A percentile compares a stretch with the other conserved stretches of the same genome.
These are phyloP conservation scores for Toxotes lorentzi DNA, from an alignment of 2,797 vertebrate species.

Conservation along the genomic window DNA sequence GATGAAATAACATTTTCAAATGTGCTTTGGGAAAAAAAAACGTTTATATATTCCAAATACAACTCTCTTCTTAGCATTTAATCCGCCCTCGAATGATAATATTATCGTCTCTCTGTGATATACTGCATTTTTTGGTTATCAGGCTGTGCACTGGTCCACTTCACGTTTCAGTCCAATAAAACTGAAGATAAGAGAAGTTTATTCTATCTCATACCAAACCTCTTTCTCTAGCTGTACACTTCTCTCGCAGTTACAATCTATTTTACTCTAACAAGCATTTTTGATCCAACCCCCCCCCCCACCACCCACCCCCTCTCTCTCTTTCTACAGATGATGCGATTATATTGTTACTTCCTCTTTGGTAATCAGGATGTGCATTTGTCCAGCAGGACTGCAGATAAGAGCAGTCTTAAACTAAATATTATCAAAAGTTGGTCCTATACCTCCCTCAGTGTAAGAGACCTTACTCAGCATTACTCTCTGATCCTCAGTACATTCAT, in stretches of 20 bases:
- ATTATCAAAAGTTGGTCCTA: constrained; percentile 34
- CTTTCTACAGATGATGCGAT: constrained; percentile 60
- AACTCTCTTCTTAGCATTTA: constrained; percentile 9
- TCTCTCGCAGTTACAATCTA: constrained; percentile 16
- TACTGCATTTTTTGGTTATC: constrained; percentile 11
- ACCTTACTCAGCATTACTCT: constrained; percentile 58
- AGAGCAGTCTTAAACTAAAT: constrained; percentile 59
- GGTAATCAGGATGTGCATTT: constrained; percentile 70
- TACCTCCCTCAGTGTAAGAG: constrained; percentile 52
- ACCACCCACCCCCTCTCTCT: background rate
- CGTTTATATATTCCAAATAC: background rate
- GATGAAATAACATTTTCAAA: constrained; percentile 16
- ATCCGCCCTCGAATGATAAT: background rate
- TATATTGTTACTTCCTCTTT: constrained; percentile 75
- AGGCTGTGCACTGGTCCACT: background rate
- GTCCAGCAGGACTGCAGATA: constrained; percentile 61
- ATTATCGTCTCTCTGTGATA: constrained; percentile 8
- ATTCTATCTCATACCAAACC: constrained; percentile 17
- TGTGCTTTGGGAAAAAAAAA: background rate
- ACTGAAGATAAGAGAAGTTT: constrained; percentile 26
- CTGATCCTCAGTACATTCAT: constrained; percentile 68
- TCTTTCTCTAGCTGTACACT: constrained; percentile 3
- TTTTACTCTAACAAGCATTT: constrained; percentile 42
- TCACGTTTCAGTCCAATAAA: constrained; percentile 31
- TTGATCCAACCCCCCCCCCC: background rate